A percentile compares a stretch with the other conserved stretches of the same genome.
These are phyloP conservation scores for Tetragnatha versicolor DNA, from an alignment of 1,140 invertebrate genomes.

Conservation along the genomic window DNA sequence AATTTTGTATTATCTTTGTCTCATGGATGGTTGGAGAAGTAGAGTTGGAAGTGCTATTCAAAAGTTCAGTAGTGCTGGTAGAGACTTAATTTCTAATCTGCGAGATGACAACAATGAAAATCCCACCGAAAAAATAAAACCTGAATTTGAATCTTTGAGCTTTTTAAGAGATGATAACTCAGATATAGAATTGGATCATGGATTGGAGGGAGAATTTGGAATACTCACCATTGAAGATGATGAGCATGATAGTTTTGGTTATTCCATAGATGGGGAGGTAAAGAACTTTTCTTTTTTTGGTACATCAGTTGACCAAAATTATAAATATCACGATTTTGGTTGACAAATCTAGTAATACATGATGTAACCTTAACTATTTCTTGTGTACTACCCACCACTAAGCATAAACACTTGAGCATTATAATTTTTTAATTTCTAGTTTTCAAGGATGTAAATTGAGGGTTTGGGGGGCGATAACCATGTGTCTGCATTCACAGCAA, in stretches of 20 bases:
- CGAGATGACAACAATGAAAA: conserved; percentile 17
- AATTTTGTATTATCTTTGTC: neutral
- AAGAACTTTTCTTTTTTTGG: neutral
- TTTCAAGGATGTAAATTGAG: no score
- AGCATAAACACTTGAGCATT: no score
- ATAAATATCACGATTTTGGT: no score
- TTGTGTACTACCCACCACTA: no score
- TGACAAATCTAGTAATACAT: no score
- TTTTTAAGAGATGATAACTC: conserved; percentile 31
- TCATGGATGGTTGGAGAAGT: conserved; percentile 43
- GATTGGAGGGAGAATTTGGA: conserved; percentile 44
- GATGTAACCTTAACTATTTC: no score
- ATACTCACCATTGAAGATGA: conserved; percentile 51
- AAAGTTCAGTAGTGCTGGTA: conserved; percentile 32
- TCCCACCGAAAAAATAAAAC: conserved; percentile 8
- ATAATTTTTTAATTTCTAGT: no score
- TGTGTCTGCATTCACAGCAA: no score
- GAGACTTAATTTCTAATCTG: conserved; percentile 29
- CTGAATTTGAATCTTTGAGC: conserved; percentile 37
- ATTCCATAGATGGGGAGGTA: conserved; percentile 29
- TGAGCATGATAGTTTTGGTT: conserved; percentile 25
- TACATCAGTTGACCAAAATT: neutral
- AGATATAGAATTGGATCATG: conserved; percentile 36
- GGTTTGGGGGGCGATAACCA: no score
- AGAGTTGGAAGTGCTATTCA: conserved; percentile 40